Percentiles rank a stretch among this genome's conserved stretches.
These are phyloP conservation scores for Patella caerulea DNA, from an alignment of 2,888 invertebrate genomes.

Conservation along the genomic window DNA sequence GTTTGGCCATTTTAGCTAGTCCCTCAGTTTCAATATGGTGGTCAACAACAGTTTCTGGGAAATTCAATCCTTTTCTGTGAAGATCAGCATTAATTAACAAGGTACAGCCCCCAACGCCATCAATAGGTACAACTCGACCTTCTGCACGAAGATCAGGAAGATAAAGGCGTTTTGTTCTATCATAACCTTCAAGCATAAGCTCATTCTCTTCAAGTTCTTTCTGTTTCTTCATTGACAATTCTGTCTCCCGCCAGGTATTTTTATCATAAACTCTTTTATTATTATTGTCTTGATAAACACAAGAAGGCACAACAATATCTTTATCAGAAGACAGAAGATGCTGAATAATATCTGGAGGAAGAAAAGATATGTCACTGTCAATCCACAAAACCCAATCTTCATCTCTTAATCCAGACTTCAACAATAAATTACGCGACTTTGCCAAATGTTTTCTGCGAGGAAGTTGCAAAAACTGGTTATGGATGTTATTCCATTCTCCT, in stretches of 20 bases:
- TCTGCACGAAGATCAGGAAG: slow-evolving; percentile 58
- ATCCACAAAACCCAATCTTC: slow-evolving; percentile 66
- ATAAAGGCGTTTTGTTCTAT: slow-evolving; percentile 46
- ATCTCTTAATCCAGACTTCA: slow-evolving; percentile 46
- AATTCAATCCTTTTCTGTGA: slow-evolving; percentile 60
- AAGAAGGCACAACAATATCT: slow-evolving; percentile 59
- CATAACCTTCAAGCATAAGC: slow-evolving; percentile 64
- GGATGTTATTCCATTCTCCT: slow-evolving; percentile 52
- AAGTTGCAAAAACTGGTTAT: slow-evolving; percentile 49
- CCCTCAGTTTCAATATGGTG: slow-evolving; percentile 68
- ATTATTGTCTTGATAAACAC: slow-evolving; percentile 48
- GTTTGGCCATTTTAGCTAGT: slow-evolving; percentile 62
- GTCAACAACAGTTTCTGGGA: slow-evolving; percentile 58
- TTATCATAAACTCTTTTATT: slow-evolving; percentile 52
- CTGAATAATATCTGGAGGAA: slow-evolving; percentile 61
- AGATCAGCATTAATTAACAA: slow-evolving; percentile 56
- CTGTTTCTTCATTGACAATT: slow-evolving; percentile 50
- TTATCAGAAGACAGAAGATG: slow-evolving; percentile 56
- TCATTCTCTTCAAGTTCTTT: slow-evolving; percentile 39
- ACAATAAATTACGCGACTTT: slow-evolving; percentile 55
- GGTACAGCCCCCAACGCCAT: slow-evolving; percentile 67
- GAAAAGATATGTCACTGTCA: slow-evolving; percentile 58
- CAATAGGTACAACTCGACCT: slow-evolving; percentile 60
- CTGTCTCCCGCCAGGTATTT: slow-evolving; percentile 67
- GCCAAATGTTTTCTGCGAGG: slow-evolving; percentile 60